A percentile compares a stretch with the other conserved stretches of the same genome.
These are phyloP conservation scores for Esperia sulphurella DNA, from an alignment of 2,888 invertebrate genomes.

Conservation along the genomic window DNA sequence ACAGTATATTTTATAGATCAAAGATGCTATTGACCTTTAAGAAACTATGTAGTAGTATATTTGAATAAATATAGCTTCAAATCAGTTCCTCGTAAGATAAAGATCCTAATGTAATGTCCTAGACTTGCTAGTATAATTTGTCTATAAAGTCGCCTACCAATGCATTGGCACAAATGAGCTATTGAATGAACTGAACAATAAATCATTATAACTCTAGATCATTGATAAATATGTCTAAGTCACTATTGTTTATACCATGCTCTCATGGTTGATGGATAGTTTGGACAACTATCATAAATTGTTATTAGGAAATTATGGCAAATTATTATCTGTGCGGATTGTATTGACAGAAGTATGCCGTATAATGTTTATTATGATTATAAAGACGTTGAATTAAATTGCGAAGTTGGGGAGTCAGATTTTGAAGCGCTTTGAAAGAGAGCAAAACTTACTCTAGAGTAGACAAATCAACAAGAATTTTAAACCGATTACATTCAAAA, in stretches of 20 bases:
- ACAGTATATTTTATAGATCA: too few species aligned
- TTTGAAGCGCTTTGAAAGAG: too few species aligned
- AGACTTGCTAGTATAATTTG: conserved; percentile 8
- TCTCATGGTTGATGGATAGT: not conserved
- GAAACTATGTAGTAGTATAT: too few species aligned
- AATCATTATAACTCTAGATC: conserved; percentile 32
- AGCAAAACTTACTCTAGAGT: too few species aligned
- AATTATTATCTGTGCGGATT: not conserved
- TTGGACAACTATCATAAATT: not conserved
- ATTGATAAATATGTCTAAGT: conserved; percentile 22
- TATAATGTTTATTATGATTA: too few species aligned
- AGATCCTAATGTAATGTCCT: not conserved
- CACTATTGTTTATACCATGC: conserved; percentile 23
- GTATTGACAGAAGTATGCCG: not conserved
- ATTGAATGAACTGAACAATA: conserved; percentile 35
- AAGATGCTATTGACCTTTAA: too few species aligned
- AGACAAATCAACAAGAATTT: too few species aligned
- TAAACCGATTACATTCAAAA: too few species aligned
- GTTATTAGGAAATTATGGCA: not conserved
- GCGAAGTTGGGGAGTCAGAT: too few species aligned
- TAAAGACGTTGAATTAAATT: too few species aligned
- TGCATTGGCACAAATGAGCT: conserved; percentile 14
- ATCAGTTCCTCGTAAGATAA: too few species aligned
- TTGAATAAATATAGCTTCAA: too few species aligned
- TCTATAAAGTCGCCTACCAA: conserved; percentile 13